Percentiles rank a stretch among this genome's conserved stretches.
These are phyloP conservation scores for Macaria liturata DNA, from an alignment of 2,888 invertebrate species.

Conservation along the genomic window DNA sequence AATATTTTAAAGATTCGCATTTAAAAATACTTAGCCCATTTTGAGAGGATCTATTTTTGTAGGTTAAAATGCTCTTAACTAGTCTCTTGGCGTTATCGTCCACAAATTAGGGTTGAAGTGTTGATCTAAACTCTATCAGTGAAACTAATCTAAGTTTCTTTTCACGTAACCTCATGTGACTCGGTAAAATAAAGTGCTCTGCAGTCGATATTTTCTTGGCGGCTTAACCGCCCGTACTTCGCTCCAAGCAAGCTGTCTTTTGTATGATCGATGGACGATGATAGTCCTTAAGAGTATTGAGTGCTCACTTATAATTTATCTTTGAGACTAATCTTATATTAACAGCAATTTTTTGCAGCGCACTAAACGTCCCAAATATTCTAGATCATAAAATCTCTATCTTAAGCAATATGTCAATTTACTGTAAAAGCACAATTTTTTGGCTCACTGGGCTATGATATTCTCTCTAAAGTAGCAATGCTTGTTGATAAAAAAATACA, in stretches of 20 bases:
- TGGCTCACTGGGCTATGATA: not conserved
- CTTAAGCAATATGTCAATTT: not conserved
- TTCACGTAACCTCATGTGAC: slow-evolving; percentile 25
- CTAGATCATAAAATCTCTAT: not conserved
- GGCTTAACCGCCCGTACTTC: not conserved
- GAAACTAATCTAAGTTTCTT: slow-evolving; percentile 24
- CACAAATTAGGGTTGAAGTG: no score
- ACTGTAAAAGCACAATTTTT: not conserved
- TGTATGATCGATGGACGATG: slow-evolving; percentile 14
- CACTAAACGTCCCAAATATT: not conserved
- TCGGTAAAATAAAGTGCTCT: slow-evolving; percentile 23
- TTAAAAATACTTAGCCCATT: no score
- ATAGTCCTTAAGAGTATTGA: slow-evolving; percentile 15
- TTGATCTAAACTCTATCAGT: no score
- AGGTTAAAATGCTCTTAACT: no score
- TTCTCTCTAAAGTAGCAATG: slow-evolving; percentile 2
- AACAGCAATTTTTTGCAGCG: slow-evolving; percentile 3
- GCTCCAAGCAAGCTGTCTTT: slow-evolving; percentile 12
- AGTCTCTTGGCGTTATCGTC: no score
- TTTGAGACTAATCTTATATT: slow-evolving; percentile 2
- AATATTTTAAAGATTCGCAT: no score
- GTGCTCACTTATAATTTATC: slow-evolving; percentile 11
- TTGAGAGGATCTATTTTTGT: no score
- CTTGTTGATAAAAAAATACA: slow-evolving; percentile 3
- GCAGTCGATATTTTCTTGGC: slow-evolving; percentile 18